Evolutionary conservation across 2,888 invertebrate genomes (phyloP).

Genomic region (Drosophila prostipennis): DNA sequence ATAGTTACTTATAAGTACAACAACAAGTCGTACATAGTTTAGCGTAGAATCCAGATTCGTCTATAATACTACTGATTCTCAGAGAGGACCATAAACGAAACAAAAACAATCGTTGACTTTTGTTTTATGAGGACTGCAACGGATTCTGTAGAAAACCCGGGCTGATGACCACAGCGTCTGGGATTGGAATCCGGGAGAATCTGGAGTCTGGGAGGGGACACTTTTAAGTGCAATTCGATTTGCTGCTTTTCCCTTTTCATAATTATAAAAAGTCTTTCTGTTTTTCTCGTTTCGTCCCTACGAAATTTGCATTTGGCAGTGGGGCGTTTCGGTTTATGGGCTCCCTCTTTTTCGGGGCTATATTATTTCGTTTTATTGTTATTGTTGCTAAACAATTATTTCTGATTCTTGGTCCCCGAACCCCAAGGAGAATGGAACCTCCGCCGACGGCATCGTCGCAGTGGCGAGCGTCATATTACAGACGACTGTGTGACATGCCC

Average conservation of each 20-base stretch:
- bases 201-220: constrained; percentile 36
- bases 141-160: constrained; percentile 70
- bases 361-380: constrained; percentile 55
- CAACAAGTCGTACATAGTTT: no score
- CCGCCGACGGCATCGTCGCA: constrained; percentile 54
- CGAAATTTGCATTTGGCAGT: constrained; percentile 78
- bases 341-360: constrained; percentile 58
- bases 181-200: constrained; percentile 10
- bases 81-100: constrained; percentile 10
- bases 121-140: constrained; percentile 62
- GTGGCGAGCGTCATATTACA: constrained; percentile 62
- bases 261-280: constrained; percentile 72
- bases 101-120: constrained; percentile 41
- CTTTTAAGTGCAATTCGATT: constrained; percentile 75
- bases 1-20: no score
- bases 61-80: constrained; percentile 2
- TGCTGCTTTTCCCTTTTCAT: constrained; percentile 74
- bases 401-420: constrained; percentile 67
- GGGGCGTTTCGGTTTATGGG: constrained; percentile 71
- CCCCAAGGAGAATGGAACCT: constrained; percentile 46
- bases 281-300: constrained; percentile 41
- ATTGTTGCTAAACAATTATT: constrained; percentile 77
- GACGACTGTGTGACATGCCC: constrained; percentile 45
- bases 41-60: neutral
- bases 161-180: constrained; percentile 68